Conservation (phyloP, 1,140 invertebrate genomes). For the Drosophila sechellia region DNA sequence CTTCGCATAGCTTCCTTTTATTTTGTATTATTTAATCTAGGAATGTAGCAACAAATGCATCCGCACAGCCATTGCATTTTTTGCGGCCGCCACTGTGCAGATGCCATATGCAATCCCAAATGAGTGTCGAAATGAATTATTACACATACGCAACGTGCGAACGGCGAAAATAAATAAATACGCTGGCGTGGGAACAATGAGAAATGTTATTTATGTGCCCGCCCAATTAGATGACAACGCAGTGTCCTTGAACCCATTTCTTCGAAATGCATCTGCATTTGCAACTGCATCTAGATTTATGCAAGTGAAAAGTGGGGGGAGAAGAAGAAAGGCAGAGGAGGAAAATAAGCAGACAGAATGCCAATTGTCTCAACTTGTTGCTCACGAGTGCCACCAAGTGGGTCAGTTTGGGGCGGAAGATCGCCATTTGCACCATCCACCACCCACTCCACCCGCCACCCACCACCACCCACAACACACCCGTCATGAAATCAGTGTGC, state of each 20-base stretch:
- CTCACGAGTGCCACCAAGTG: constrained; percentile 13
- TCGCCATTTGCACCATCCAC: constrained; percentile 5
- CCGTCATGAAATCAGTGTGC: constrained; percentile 2
- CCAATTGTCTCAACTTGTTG: constrained; percentile 49
- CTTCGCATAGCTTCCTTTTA: too few species aligned
- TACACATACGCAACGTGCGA: constrained; percentile 66
- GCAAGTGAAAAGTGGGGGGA: background rate
- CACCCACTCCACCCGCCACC: too few species aligned
- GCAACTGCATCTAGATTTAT: constrained; percentile 12
- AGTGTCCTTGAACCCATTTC: constrained; percentile 43
- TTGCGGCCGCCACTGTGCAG: background rate
- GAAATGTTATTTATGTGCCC: constrained; percentile 45
- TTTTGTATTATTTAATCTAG: too few species aligned
- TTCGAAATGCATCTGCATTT: constrained; percentile 7
- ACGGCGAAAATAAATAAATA: constrained; percentile 44
- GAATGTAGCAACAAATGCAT: too few species aligned
- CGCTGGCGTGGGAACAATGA: constrained; percentile 20
- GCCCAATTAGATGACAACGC: constrained; percentile 37
- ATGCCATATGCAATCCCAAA: constrained; percentile 3
- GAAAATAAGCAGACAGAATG: constrained; percentile 13
- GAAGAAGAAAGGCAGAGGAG: background rate
- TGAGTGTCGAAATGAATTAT: constrained; percentile 39
- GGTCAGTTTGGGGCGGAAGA: constrained; percentile 34
- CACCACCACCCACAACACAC: background rate
- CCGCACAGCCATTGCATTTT: too few species aligned